Evolutionary conservation across 2,888 invertebrate genomes (phyloP), one percentile per base, ranked within the genome.

Genomic region (Eupithecia subumbrata): DNA sequence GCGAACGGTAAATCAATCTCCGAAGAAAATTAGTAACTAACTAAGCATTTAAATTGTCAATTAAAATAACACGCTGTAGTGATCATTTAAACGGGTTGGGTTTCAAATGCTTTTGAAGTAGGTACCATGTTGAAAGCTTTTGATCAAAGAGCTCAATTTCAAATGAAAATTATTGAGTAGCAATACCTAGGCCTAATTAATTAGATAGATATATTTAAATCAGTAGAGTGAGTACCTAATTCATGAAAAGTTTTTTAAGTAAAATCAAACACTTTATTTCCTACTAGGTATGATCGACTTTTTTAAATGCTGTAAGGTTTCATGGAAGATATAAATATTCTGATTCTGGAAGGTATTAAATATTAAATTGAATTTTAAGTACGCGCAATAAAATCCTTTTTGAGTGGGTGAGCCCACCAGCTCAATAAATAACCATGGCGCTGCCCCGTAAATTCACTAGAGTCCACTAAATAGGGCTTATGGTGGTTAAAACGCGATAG

Each of bases 401-500:
- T 22, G 22, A 69, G 48, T 69, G 52, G 45, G 34, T 69, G 45
- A 69, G 68, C 43, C 68, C 43, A 45, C 68, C 67, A 68, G 68
- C 43, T 75, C 75, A 45, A 78, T 81, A 80, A 81, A 81, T 81
- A 80, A 78, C 75, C 76, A 72, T 67, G 67, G 77, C 71, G 69
- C 77, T 78, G 76, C 75, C 73, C 77, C 71, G 76, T 81, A 80
- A 76, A 80, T 81, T 82, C 77, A 66, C 77, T 69, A 70, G 64
- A 70, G 77, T 66, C 77, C 81, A 79, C 78, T 82, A 81, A 81
- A 82, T 79, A 81, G 77, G 79, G 80, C 79, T 82, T 81, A 82
- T 77, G 79, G 74, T 77, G 76, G 80, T 76, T 73, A 76, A 72
- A 77, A 69, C 72, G 74, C 78, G 71, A 74, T 74, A 72, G 73